Evolutionary conservation across 2,113 vertebrate species (phyloP), one percentile per base, ranked within the genome.

Genomic region (Neotragus moschatus): DNA sequence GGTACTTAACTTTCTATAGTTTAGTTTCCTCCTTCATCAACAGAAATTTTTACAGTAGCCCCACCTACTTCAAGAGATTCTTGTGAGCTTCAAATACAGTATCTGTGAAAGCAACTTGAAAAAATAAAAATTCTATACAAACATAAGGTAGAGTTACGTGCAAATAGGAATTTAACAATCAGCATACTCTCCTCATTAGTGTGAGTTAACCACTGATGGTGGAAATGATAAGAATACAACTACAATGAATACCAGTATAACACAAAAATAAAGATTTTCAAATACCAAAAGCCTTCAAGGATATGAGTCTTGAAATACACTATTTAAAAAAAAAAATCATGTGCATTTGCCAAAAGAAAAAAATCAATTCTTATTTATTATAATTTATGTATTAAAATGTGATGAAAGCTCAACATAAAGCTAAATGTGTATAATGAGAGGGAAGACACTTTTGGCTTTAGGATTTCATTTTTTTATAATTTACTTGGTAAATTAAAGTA

Each of bases 201-300:
- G 51, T 63, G 45, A 77, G 15, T 49, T 81, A 87, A 60, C 36
- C 79, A 91, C 36, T 36, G 3, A 92, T 56, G 60, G 73, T 51
- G 84, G 84, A 95, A 96, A 84, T n/a, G 11, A 3, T 73, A 88
- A 70, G 39, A 80, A 80, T 10, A 94, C 7, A 70, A 75, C 89
- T n/a, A 92, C 6, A 95, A 61, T 33, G 25, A 95, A 84, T 93
- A 45, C 30, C 53, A 85, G 5, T 45, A 58, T 39, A 95, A 96
- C 51, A 90, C 84, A 90, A 97, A 89, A 89, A 30, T 43, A 84
- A 93, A 93, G 39, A 87, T 77, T 93, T 96, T 96, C 55, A 92
- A 75, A 87, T 92, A 85, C n/a, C n/a, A 84, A 95, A 84, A 94
- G 80, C n/a, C 30, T 90, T 96, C 51, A 96, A 55, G 88, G 39